Percentiles rank a stretch among this genome's conserved stretches.
These are phyloP conservation scores for Callospermophilus lateralis DNA, from an alignment of 2,113 vertebrate genomes.

Conservation along the genomic window DNA sequence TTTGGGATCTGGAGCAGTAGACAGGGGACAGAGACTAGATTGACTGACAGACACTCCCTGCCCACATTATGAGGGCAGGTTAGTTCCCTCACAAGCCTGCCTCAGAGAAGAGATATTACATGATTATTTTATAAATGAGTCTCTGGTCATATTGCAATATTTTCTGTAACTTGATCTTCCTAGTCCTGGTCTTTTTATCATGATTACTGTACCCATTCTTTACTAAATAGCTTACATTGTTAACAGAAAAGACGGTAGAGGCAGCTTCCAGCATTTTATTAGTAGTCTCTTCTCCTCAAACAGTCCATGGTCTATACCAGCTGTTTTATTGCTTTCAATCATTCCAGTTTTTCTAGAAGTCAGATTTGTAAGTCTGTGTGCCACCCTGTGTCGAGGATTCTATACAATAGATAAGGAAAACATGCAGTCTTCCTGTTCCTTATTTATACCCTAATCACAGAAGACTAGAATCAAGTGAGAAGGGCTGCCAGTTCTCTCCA, in stretches of 20 bases:
- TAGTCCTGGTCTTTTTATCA: not conserved
- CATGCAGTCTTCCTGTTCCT: not conserved
- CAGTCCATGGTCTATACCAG: not conserved
- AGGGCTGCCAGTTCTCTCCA: not conserved
- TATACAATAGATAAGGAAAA: constrained; percentile 11
- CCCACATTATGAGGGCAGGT: not conserved
- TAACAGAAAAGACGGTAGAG: not conserved
- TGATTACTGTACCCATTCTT: not conserved
- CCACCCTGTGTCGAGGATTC: not conserved
- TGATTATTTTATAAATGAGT: not conserved
- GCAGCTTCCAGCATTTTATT: not conserved
- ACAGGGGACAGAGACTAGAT: not conserved
- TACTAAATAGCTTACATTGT: not conserved
- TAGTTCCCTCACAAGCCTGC: not conserved
- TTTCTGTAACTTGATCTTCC: constrained; percentile 26
- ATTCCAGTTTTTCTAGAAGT: constrained; percentile 24
- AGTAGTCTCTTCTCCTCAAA: not conserved
- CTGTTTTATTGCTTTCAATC: not conserved
- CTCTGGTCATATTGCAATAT: not conserved
- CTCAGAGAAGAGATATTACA: not conserved
- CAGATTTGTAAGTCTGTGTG: not conserved
- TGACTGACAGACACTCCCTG: not conserved
- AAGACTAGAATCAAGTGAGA: constrained; percentile 39
- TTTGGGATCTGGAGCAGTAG: not conserved
- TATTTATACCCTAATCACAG: constrained; percentile 21